Conservation (phyloP, 1,140 invertebrate species). For the Elymnias hypermnestra region DNA sequence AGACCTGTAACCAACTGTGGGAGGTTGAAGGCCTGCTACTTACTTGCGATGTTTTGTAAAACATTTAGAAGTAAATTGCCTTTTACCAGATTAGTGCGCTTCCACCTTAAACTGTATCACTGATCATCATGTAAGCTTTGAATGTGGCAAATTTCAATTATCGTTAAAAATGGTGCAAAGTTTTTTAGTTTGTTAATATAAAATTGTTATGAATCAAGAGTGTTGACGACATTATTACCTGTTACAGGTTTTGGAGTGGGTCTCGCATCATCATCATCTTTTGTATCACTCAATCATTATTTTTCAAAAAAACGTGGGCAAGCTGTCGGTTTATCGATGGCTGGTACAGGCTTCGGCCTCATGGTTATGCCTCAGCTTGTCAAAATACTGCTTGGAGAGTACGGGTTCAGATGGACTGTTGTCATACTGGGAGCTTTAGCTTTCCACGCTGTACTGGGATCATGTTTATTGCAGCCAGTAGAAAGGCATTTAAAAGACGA, state of each 20-base stretch:
- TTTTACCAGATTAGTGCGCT: no score
- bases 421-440: conserved; percentile 81
- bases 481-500: conserved; percentile 80
- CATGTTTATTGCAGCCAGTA: conserved; percentile 81
- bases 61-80: no score
- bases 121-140: no score
- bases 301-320: conserved; percentile 85
- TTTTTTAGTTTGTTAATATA: no score
- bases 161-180: no score
- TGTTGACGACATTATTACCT: no score
- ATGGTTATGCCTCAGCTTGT: conserved; percentile 86
- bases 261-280: conserved; percentile 81
- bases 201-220: no score
- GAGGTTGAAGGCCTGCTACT: no score
- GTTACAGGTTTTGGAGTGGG: conserved; percentile 83
- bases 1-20: no score
- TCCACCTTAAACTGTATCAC: no score
- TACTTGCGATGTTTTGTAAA: no score
- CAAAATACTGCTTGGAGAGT: conserved; percentile 77
- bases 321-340: conserved; percentile 85
- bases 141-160: no score
- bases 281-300: conserved; percentile 85
- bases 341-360: conserved; percentile 84
- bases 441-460: conserved; percentile 81
- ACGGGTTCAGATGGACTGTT: conserved; percentile 80